phyloP scores from a whole-genome alignment of 2,113 vertebrate genomes.

The Rhea pennata region DNA sequence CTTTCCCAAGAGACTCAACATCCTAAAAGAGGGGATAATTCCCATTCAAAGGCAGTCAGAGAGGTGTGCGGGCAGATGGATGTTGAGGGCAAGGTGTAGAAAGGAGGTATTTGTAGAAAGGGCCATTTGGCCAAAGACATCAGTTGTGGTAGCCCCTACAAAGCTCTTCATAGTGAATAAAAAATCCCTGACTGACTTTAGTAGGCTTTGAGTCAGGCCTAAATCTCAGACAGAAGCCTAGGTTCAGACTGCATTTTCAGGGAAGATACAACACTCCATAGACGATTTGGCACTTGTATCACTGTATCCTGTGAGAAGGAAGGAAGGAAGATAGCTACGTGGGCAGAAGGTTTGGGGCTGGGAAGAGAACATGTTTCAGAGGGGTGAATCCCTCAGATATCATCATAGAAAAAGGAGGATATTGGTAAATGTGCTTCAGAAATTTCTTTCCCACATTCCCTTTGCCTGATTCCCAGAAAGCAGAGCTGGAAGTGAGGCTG shows the following conservation, averaged over 20 bases:
- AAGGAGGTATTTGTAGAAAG: not conserved
- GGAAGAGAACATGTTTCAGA: not conserved
- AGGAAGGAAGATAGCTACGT: not conserved
- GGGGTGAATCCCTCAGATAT: too few relatives aligned
- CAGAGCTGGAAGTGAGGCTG: not conserved
- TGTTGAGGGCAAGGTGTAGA: not conserved
- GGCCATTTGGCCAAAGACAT: not conserved
- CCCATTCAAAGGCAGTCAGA: not conserved
- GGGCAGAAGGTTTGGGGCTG: not conserved
- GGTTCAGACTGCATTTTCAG: not conserved
- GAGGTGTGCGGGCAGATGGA: too few relatives aligned
- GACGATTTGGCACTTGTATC: not conserved
- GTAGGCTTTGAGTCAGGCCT: not conserved
- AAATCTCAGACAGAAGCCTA: not conserved
- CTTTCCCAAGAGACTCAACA: not conserved
- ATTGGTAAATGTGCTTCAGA: not conserved
- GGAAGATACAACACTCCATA: not conserved
- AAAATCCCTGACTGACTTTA: not conserved
- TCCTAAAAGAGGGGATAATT: not conserved
- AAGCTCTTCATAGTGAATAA: not conserved
- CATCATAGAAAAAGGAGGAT: not conserved
- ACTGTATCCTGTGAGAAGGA: too few relatives aligned
- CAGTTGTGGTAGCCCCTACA: not conserved
- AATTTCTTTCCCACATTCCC: not conserved
- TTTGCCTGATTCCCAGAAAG: not conserved